These are phyloP conservation scores for Colistium nudipinnis DNA, from an alignment of 2,113 vertebrate genomes.

Conservation along the genomic window DNA sequence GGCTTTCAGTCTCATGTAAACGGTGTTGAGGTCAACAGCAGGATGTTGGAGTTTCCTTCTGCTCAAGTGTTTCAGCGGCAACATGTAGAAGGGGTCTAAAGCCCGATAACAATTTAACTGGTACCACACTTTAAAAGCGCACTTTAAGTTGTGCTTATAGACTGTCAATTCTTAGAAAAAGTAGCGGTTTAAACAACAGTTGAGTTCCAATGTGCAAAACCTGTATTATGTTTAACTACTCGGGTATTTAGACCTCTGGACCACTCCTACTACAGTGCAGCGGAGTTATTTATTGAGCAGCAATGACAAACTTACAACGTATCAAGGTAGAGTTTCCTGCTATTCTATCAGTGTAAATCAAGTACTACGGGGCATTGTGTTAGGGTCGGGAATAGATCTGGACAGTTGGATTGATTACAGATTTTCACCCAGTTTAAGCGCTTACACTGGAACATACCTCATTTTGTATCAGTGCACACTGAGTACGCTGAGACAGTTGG, in stretches of 20 bases:
- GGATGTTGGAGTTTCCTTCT: constrained; percentile 1
- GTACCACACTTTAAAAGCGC: background rate
- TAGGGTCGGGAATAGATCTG: background rate
- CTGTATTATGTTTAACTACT: background rate
- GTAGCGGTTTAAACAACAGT: background rate
- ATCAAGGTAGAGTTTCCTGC: background rate
- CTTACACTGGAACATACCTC: too few species aligned
- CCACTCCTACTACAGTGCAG: background rate
- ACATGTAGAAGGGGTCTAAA: background rate
- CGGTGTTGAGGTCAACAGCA: constrained; percentile 25
- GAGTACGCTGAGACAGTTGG: too few species aligned
- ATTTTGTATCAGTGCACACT: too few species aligned
- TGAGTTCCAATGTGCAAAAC: background rate
- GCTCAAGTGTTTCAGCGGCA: background rate
- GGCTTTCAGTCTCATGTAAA: constrained; percentile 2
- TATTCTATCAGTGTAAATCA: background rate
- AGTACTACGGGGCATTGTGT: background rate
- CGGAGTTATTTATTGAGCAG: background rate
- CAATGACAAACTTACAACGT: constrained; percentile 3
- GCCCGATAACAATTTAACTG: background rate
- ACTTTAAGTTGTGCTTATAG: background rate
- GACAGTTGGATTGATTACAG: background rate
- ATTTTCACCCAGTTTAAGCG: background rate
- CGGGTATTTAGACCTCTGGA: background rate
- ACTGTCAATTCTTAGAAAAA: background rate